Conservation (phyloP, 1,140 invertebrate species). For the Condylostylus longicornis region DNA sequence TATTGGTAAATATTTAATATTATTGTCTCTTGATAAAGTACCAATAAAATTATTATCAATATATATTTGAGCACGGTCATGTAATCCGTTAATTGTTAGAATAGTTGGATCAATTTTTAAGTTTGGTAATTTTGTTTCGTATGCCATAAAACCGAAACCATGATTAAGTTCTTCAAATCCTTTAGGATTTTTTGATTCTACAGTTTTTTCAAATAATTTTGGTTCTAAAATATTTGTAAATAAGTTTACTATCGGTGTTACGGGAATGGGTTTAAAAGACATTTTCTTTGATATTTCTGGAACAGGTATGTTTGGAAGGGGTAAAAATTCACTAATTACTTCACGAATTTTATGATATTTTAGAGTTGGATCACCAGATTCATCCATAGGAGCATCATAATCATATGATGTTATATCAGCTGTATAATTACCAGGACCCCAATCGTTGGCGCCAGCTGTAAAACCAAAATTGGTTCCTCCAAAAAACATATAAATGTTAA, state of each 20-base stretch:
- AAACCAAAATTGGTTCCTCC: constrained; percentile 55
- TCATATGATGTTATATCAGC: constrained; percentile 64
- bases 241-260: constrained; percentile 1
- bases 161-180: constrained; percentile 33
- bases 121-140: constrained; percentile 41
- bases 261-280: not conserved
- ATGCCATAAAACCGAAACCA: constrained; percentile 49
- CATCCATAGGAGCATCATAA: constrained; percentile 61
- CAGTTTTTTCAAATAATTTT: constrained; percentile 11
- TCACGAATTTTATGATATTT: constrained; percentile 33
- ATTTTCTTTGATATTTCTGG: constrained; percentile 1
- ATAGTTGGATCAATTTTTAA: constrained; percentile 33
- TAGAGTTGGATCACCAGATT: constrained; percentile 49
- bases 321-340: constrained; percentile 38
- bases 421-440: constrained; percentile 26
- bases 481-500: constrained; percentile 56
- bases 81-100: constrained; percentile 38
- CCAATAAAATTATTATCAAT: constrained; percentile 43
- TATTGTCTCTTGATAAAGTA: constrained; percentile 39
- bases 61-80: constrained; percentile 55
- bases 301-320: constrained; percentile 2
- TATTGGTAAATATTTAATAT: constrained; percentile 35
- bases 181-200: constrained; percentile 12
- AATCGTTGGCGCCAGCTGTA: constrained; percentile 41
- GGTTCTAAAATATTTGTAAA: not conserved